Conservation (phyloP, 1,140 invertebrate genomes). For the Drosophila chauvacae region DNA sequence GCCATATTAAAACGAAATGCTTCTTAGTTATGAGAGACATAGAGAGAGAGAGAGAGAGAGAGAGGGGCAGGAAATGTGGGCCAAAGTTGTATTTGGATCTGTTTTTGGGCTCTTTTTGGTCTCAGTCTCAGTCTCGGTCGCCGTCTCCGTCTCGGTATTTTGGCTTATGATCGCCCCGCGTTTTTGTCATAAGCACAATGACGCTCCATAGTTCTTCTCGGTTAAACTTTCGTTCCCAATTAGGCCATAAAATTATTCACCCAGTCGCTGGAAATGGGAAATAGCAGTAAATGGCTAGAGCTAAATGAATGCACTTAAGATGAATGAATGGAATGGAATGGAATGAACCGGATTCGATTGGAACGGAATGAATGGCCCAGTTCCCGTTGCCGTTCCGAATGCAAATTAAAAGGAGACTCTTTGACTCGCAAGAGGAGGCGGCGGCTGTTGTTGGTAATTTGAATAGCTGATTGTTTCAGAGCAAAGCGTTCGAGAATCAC, state of each 20-base stretch:
- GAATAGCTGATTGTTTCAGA: slow-evolving; percentile 25
- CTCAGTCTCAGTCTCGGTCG: neutral
- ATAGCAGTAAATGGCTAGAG: slow-evolving; percentile 29
- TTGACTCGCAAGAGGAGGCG: neutral
- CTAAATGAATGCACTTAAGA: slow-evolving; percentile 34
- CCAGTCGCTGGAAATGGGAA: slow-evolving; percentile 16
- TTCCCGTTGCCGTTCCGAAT: slow-evolving; percentile 14
- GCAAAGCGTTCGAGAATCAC: slow-evolving; percentile 13
- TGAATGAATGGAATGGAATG: slow-evolving; percentile 15
- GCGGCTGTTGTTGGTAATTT: slow-evolving; percentile 13
- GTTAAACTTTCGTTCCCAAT: slow-evolving; percentile 55
- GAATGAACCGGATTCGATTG: slow-evolving; percentile 17
- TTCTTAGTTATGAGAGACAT: slow-evolving; percentile 34
- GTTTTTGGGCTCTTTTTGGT: slow-evolving; percentile 17
- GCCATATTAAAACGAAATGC: slow-evolving; percentile 55
- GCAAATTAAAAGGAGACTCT: slow-evolving; percentile 18
- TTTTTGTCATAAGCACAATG: slow-evolving; percentile 27
- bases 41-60: slow-evolving; percentile 12
- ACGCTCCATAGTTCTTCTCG: slow-evolving; percentile 19
- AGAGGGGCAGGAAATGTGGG: slow-evolving; percentile 38
- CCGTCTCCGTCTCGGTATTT: slow-evolving; percentile 13
- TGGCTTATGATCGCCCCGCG: slow-evolving; percentile 8
- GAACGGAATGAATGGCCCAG: slow-evolving; percentile 26
- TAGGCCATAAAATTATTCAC: slow-evolving; percentile 69
- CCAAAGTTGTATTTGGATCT: slow-evolving; percentile 36